Evolutionary conservation across 1,140 invertebrate species (phyloP).

Genomic region (Mycetomoellerius zeteki): DNA sequence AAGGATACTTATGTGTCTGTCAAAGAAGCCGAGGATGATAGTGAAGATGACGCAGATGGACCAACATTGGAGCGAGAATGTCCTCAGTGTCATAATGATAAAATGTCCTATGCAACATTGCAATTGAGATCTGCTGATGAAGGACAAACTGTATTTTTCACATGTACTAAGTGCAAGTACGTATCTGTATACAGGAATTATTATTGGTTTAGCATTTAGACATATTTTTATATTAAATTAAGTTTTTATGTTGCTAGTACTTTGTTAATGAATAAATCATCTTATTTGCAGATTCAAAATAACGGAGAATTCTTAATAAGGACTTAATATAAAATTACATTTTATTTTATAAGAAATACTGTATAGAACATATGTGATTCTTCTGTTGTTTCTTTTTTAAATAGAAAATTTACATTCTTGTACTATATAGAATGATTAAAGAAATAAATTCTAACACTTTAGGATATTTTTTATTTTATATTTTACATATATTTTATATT

Average conservation of each 20-base stretch:
- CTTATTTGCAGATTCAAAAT: slow-evolving; percentile 90
- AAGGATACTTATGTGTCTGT: slow-evolving; percentile 85
- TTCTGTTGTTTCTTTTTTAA: no score
- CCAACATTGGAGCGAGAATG: slow-evolving; percentile 95
- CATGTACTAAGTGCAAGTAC: slow-evolving; percentile 97
- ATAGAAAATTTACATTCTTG: no score
- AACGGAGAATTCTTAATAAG: slow-evolving; percentile 90
- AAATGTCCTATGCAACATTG: slow-evolving; percentile 97
- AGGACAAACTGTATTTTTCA: slow-evolving; percentile 99
- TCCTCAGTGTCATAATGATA: slow-evolving; percentile 95
- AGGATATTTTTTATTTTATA: no score
- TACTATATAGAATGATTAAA: no score
- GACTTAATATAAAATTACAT: slow-evolving; percentile 1
- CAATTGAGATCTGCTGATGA: slow-evolving; percentile 99
- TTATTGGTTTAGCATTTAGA: neutral
- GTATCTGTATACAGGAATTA: slow-evolving; percentile 76
- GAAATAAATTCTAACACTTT: no score
- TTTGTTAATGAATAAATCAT: slow-evolving; percentile 55
- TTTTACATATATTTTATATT: no score
- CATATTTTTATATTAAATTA: neutral
- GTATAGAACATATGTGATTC: no score
- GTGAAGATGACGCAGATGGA: slow-evolving; percentile 89
- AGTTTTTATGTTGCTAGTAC: neutral
- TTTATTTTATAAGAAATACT: neutral
- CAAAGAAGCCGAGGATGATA: slow-evolving; percentile 82